A percentile compares a stretch with the other conserved stretches of the same genome.
Evolutionary conservation across 2,113 vertebrate genomes (phyloP).

Genomic region (Choloepus hoffmanni): DNA sequence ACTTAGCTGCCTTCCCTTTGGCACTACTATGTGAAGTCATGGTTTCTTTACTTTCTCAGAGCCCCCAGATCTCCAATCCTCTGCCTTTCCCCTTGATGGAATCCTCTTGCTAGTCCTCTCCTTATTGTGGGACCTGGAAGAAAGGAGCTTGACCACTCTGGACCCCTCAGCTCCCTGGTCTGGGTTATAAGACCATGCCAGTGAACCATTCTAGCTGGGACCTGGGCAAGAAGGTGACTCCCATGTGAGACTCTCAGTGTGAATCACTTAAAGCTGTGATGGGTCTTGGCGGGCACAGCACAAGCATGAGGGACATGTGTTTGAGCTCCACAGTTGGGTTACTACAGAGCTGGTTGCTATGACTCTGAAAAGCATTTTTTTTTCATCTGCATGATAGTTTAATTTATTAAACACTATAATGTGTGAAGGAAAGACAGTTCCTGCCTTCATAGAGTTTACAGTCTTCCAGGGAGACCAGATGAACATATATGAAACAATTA

Average conservation of each 20-base stretch:
- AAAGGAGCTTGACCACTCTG: neutral
- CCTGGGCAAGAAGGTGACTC: neutral
- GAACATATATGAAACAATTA: neutral
- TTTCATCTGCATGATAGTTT: neutral
- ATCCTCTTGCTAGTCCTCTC: neutral
- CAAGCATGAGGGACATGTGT: neutral
- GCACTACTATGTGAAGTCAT: neutral
- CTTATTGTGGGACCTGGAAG: neutral
- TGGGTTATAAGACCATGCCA: neutral
- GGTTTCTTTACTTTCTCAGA: neutral
- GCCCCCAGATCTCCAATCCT: neutral
- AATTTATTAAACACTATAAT: neutral
- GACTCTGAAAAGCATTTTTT: neutral
- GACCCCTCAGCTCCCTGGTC: neutral
- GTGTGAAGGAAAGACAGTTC: neutral
- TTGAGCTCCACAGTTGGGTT: neutral
- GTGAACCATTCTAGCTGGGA: neutral
- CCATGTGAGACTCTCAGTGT: neutral
- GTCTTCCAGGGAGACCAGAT: neutral
- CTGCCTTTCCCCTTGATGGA: neutral
- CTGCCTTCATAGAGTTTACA: neutral
- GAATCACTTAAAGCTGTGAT: neutral
- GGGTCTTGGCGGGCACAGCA: neutral
- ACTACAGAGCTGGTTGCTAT: neutral
- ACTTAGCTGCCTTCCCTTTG: neutral